A percentile compares a stretch with the other conserved stretches of the same genome.
Evolutionary conservation across 2,797 vertebrate genomes (phyloP).

Genomic region (Toxotes lorentzi): DNA sequence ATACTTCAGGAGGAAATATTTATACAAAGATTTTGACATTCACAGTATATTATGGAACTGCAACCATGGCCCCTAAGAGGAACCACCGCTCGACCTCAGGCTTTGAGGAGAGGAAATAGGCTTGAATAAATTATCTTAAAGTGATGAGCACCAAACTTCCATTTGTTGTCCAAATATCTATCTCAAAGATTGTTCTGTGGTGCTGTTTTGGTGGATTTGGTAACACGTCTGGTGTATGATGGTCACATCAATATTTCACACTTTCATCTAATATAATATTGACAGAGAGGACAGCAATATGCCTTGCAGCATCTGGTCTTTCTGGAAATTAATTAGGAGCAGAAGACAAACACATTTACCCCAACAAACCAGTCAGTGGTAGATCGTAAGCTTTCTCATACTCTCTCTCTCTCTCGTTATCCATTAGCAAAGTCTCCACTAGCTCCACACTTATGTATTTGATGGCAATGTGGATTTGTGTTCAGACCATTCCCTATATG

Average conservation of each 20-base stretch:
- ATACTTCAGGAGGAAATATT: constrained; percentile 6
- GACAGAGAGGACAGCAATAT: constrained; percentile 15
- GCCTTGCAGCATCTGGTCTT: constrained; percentile 9
- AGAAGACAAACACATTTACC: constrained; percentile 36
- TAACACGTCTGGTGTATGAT: constrained; percentile 14
- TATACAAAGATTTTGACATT: constrained; percentile 7
- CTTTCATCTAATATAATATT: constrained; percentile 33
- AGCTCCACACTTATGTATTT: constrained; percentile 26
- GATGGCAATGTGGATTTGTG: constrained; percentile 38
- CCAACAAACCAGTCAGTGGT: constrained; percentile 15
- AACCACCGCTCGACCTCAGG: constrained; percentile 13
- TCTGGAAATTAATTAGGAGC: constrained; percentile 50
- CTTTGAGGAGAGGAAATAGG: constrained; percentile 22
- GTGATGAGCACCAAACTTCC: constrained; percentile 13
- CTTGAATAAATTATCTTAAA: constrained; percentile 27
- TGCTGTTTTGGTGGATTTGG: constrained; percentile 21
- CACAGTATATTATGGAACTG: constrained; percentile 24
- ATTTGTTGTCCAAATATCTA: constrained; percentile 5
- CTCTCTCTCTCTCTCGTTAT: constrained; percentile 49
- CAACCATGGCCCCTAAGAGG: constrained; percentile 11
- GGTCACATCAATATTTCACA: constrained; percentile 33
- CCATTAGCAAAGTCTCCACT: constrained; percentile 29
- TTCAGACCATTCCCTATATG: constrained; percentile 36
- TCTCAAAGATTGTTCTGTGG: not conserved
- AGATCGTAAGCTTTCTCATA: constrained; percentile 9